Base-by-base conservation (phyloP, 2,113 vertebrate genomes). In the Pollachius pollachius region DNA sequence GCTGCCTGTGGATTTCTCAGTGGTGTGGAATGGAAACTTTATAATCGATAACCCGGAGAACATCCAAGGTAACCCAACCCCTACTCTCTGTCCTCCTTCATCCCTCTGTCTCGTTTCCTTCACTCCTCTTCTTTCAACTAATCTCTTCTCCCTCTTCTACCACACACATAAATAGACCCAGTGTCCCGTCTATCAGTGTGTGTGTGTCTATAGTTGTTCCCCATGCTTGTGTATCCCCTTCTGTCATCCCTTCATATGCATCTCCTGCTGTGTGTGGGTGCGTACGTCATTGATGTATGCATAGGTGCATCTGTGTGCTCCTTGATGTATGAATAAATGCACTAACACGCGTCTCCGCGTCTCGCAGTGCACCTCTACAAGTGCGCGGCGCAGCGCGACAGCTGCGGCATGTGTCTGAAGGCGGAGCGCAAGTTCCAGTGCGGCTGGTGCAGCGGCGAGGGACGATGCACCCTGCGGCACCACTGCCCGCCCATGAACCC, bases 21-120 rank as follows among this genome's bases (percentile, higher is more conserved):
- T 99, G 80, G 95, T 99, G 52, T 99, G 97, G 97, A 99, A 99
- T 0, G 97, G 97, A 71, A 98, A 98, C 86, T 99, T 99, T 59
- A 94, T 98, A 71, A 99, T 99, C 6, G 97, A 99, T 90, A 99
- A 99, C 87, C 97, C 97, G 0, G 95, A 96, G 86, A 91, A 95
- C 30, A 93, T 99, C 81, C 94, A 96, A 95, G 97, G 97, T 99
- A 91, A 77, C 37, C 6, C 60, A 57, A 57, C 69, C 52, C 57
- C 62, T 63, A 23, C 37, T 64, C 5, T 54, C 30, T 52, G 30
- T 12, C 30, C 54, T 37, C 62, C 65, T 68, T 19, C 18, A 25
- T 37, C 15, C 5, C 58, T 21, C 19, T 65, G 15, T n/a, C n/a
- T 23, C 3, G n/a, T 57, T 64, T 8, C 21, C 74, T 4, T 11